phyloP scores from a whole-genome alignment of 2,113 vertebrate species.

The Choloepus hoffmanni region DNA sequence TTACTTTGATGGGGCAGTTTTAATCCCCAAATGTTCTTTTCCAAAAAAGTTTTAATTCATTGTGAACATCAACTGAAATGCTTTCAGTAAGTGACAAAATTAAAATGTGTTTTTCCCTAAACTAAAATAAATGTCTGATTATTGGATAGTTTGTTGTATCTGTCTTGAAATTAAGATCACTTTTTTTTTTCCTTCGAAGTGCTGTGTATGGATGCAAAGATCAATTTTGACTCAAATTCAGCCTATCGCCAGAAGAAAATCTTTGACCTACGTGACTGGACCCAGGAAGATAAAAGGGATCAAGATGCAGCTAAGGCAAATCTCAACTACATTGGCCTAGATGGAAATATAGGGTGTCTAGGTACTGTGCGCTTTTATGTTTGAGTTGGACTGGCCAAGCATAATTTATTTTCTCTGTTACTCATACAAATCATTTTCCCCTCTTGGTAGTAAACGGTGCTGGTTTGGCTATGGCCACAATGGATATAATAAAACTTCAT shows the following conservation, averaged over 20 bases:
- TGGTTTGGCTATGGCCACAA: conserved; percentile 98
- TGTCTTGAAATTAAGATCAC: conserved; percentile 57
- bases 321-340: conserved; percentile 98
- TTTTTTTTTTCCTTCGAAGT: conserved; percentile 85
- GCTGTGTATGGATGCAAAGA: conserved; percentile 99
- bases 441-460: conserved; percentile 95
- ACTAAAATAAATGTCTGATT: background rate
- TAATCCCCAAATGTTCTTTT: conserved; percentile 11
- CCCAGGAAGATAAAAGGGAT: conserved; percentile 96
- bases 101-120: background rate
- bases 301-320: conserved; percentile 93
- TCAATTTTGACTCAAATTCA: conserved; percentile 98
- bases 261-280: conserved; percentile 96
- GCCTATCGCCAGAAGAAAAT: conserved; percentile 96
- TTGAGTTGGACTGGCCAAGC: background rate
- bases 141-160: background rate
- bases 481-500: conserved; percentile 99
- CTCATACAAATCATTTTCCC: conserved; percentile 61
- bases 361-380: conserved; percentile 84
- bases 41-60: conserved; percentile 51
- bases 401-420: conserved; percentile 26
- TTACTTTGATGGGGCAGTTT: conserved; percentile 49
- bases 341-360: conserved; percentile 97
- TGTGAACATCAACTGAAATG: conserved; percentile 53
- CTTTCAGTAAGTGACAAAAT: conserved; percentile 22